Evolutionary conservation across 2,113 vertebrate species (phyloP), one percentile per base, ranked within the genome.

Genomic region (Grammomys dolichurus): DNA sequence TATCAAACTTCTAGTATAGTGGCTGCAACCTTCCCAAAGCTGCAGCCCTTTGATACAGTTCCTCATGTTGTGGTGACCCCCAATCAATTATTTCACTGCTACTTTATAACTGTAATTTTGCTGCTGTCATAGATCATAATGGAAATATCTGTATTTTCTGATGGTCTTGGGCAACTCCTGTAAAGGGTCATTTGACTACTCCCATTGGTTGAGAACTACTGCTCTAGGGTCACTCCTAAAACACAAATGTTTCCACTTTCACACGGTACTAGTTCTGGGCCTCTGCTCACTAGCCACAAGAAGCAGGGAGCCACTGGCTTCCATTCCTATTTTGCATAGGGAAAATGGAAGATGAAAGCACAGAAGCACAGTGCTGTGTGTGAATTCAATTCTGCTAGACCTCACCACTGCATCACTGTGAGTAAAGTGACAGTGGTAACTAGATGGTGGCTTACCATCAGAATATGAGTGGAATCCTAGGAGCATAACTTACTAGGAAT

Each of bases 171-270:
- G 20, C 40, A 43, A 17, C 4, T 40, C 12, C 12, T 73, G 19
- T 40, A 20, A 73, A 10, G 19, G 72, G n/a, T 24, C n/a, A 22
- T 22, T 17, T 40, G n/a, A 40, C 7, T 24, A 12, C 5, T n/a
- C 51, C 80, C 56, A 58, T 7, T 60, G 36, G 80, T 28, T 60
- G 54, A 84, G 80, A 84, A 84, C 56, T 63, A 58, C 56, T 63
- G 81, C n/a, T 84, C 73, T 16, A 12, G 82, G 88, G 40, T 54
- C 56, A 28, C 54, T 94, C 96, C 60, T 28, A 78, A 87, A 93
- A 82, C 20, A 70, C 4, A 69, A 28, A 77, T 12, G 36, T 67
- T 78, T 60, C 11, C 78, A 94, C 58, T 48, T 72, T 78, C 36
- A 56, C 24, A 54, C 3, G 78, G 81, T 14, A 14, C 87, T 12